Conservation (phyloP, 2,797 vertebrate species). For the Melanotaenia boesemani region DNA sequence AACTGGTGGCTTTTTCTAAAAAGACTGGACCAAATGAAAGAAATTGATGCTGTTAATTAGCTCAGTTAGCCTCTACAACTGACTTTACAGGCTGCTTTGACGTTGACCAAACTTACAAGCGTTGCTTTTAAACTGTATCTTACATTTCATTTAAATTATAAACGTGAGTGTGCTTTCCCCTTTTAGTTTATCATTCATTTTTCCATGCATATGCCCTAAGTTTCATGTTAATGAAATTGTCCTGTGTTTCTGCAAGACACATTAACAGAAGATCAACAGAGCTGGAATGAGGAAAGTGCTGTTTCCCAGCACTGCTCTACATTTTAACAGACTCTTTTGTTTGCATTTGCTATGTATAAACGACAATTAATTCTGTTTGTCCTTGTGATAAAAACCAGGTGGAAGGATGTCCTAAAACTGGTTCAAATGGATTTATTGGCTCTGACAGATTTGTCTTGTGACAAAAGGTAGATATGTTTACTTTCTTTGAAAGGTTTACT, state of each 20-base stretch:
- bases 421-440: not conserved
- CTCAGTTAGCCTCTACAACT: not conserved
- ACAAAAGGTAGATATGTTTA: too few relatives aligned
- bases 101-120: not conserved
- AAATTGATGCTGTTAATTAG: not conserved
- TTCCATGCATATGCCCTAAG: too few relatives aligned
- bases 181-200: too few relatives aligned
- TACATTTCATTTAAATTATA: too few relatives aligned
- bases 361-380: not conserved
- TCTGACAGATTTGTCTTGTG: not conserved
- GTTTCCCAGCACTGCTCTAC: not conserved
- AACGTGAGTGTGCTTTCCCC: too few relatives aligned
- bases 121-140: not conserved
- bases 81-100: not conserved
- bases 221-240: not conserved
- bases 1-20: too few relatives aligned
- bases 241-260: not conserved
- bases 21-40: too few relatives aligned
- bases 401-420: too few relatives aligned
- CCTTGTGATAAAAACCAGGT: not conserved
- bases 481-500: too few relatives aligned
- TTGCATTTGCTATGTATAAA: not conserved
- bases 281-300: slow-evolving; percentile 22
- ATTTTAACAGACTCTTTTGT: not conserved
- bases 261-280: slow-evolving; percentile 1